These are phyloP conservation scores for Tortricodes alternella DNA, from an alignment of 2,888 invertebrate genomes.

Conservation along the genomic window DNA sequence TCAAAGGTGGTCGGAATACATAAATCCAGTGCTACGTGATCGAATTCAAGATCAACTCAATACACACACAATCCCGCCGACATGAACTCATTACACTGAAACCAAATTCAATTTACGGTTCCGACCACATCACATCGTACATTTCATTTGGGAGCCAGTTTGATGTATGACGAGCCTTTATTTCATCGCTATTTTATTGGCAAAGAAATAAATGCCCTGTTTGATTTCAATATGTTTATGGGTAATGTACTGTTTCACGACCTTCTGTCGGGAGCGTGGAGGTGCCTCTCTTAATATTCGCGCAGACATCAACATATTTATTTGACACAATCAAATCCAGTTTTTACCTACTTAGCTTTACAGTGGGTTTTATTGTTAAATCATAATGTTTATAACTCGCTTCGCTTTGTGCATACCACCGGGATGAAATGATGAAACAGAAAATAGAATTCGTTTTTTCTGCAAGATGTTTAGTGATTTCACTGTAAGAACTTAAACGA, in stretches of 20 bases:
- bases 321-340: background rate
- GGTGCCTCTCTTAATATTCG: background rate
- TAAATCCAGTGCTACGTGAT: slow-evolving; percentile 78
- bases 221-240: slow-evolving; percentile 23
- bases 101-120: slow-evolving; percentile 77
- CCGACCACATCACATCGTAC: slow-evolving; percentile 65
- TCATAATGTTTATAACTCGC: too few species aligned
- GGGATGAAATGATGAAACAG: too few species aligned
- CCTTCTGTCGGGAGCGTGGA: background rate
- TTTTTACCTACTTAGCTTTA: background rate
- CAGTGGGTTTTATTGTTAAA: too few species aligned
- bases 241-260: slow-evolving; percentile 7
- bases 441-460: too few species aligned
- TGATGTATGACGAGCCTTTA: slow-evolving; percentile 55
- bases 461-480: too few species aligned
- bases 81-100: slow-evolving; percentile 78
- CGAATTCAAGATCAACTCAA: slow-evolving; percentile 75
- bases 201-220: slow-evolving; percentile 50
- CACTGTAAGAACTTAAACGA: too few species aligned
- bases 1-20: slow-evolving; percentile 72
- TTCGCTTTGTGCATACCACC: too few species aligned
- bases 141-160: slow-evolving; percentile 62
- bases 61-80: slow-evolving; percentile 67
- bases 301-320: background rate
- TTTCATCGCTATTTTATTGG: slow-evolving; percentile 50